Percentiles rank a stretch among this genome's conserved stretches.
Evolutionary conservation across 2,113 vertebrate species (phyloP).

Genomic region (Brachyistius frenatus): DNA sequence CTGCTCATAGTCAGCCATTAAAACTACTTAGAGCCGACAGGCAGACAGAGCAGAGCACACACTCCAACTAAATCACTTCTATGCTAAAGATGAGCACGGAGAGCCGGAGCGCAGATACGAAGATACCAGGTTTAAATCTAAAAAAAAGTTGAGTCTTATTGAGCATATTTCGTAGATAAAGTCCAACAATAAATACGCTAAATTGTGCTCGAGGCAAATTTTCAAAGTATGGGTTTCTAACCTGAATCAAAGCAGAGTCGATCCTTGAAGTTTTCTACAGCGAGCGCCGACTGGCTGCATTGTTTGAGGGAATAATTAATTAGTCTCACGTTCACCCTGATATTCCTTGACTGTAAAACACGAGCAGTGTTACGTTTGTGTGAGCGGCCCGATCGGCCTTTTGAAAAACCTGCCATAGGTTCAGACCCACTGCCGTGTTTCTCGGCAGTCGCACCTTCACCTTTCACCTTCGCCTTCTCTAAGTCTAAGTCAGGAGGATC

Average conservation of each 20-base stretch:
- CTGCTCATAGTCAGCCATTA: constrained; percentile 64
- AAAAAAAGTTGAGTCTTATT: too few species aligned
- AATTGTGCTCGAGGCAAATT: neutral
- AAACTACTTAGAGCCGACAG: constrained; percentile 61
- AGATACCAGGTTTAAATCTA: constrained; percentile 30
- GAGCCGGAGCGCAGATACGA: neutral
- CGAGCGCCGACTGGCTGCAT: neutral
- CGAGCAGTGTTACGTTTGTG: constrained; percentile 10
- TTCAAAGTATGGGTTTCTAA: too few species aligned
- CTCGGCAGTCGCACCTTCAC: neutral
- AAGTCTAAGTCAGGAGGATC: too few species aligned
- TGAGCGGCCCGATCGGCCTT: neutral
- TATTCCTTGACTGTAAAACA: constrained; percentile 1
- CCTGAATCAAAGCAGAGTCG: too few species aligned
- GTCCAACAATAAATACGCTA: neutral
- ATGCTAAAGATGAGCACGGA: neutral
- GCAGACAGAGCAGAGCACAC: constrained; percentile 37
- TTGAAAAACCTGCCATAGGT: constrained; percentile 34
- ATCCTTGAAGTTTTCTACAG: neutral
- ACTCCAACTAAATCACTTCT: constrained; percentile 36
- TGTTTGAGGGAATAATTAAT: constrained; percentile 28
- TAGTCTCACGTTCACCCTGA: neutral
- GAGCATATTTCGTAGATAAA: too few species aligned
- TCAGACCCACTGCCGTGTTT: constrained; percentile 16
- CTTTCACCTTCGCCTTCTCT: too few species aligned